These are phyloP conservation scores for Elmis aenea DNA, from an alignment of 2,888 invertebrate species.

Conservation along the genomic window DNA sequence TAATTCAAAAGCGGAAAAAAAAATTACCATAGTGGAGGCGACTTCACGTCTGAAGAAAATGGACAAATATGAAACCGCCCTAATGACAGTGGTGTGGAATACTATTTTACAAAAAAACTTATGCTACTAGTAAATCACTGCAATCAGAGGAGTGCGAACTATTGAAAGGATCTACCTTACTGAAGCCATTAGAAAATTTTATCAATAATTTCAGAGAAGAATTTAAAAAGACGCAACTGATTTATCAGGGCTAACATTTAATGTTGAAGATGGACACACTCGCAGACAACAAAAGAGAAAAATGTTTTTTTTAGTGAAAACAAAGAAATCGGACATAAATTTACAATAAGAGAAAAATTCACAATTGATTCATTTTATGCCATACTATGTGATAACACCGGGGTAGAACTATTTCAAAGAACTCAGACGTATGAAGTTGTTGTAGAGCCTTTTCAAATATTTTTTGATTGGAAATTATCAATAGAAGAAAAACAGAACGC, in stretches of 20 bases:
- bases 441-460: conserved; percentile 2
- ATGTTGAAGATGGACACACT: background rate
- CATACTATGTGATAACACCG: background rate
- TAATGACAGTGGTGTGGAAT: conserved; percentile 3
- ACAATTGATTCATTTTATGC: background rate
- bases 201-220: conserved; percentile 2
- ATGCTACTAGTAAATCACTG: conserved; percentile 2
- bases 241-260: conserved; percentile 1
- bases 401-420: background rate
- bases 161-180: conserved; percentile 1
- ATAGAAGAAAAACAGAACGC: conserved; percentile 2
- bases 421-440: conserved; percentile 1
- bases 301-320: conserved; percentile 2
- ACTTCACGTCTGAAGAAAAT: conserved; percentile 1
- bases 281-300: conserved; percentile 2
- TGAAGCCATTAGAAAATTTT: background rate
- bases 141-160: conserved; percentile 1
- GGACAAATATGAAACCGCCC: conserved; percentile 2
- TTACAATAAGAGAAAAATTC: background rate
- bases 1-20: conserved; percentile 3
- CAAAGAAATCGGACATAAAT: background rate
- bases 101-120: conserved; percentile 1
- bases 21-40: background rate
- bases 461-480: conserved; percentile 1
- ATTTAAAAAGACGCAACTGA: conserved; percentile 3